Percentiles rank a stretch among this genome's conserved stretches.
Evolutionary conservation across 2,888 invertebrate species (phyloP).

Genomic region (Operophtera brumata): DNA sequence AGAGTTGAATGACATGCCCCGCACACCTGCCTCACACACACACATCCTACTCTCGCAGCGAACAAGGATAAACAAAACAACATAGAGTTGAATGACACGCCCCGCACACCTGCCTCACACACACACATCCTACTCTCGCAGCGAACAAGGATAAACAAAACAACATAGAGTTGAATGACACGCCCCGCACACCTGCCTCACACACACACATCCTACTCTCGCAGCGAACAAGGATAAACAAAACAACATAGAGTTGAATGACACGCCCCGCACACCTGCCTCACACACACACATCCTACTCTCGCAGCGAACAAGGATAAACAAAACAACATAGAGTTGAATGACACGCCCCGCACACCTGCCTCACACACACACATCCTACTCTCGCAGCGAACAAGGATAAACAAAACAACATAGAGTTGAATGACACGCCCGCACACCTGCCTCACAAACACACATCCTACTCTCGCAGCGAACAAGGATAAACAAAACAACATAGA

Average conservation of each 20-base stretch:
- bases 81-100: slow-evolving; percentile 25
- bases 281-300: slow-evolving; percentile 12
- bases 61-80: slow-evolving; percentile 10
- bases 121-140: slow-evolving; percentile 17
- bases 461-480: slow-evolving; percentile 21
- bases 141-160: slow-evolving; percentile 12
- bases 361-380: slow-evolving; percentile 6
- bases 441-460: slow-evolving; percentile 2
- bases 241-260: slow-evolving; percentile 22
- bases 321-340: slow-evolving; percentile 19
- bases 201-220: slow-evolving; percentile 14
- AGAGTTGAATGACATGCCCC: slow-evolving; percentile 24
- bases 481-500: slow-evolving; percentile 11
- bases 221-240: slow-evolving; percentile 13
- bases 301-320: slow-evolving; percentile 16
- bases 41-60: slow-evolving; percentile 20
- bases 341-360: slow-evolving; percentile 19
- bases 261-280: slow-evolving; percentile 15
- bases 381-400: slow-evolving; percentile 19
- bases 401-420: slow-evolving; percentile 14
- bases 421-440: slow-evolving; percentile 23
- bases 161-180: slow-evolving; percentile 25
- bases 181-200: slow-evolving; percentile 5
- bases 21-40: slow-evolving; percentile 5
- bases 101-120: slow-evolving; percentile 3